Base-by-base conservation (phyloP, 2,797 vertebrate genomes). In the Liasis olivaceus region DNA sequence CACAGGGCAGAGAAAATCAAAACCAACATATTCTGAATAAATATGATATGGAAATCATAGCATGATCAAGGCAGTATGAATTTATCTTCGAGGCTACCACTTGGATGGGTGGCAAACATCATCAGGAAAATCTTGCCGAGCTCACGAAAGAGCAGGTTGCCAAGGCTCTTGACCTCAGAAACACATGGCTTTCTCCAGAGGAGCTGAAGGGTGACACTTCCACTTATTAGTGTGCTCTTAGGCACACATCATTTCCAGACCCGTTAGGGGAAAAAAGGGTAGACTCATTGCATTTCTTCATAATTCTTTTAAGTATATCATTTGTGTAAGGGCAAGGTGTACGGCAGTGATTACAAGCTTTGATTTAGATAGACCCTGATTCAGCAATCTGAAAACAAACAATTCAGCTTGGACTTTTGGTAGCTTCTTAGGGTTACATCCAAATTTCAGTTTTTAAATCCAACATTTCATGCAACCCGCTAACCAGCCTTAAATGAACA, bases 21-120 rank as follows among this genome's bases (percentile, higher is more conserved):
- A 97, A 96, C 42, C 95, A 96, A 95, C 95, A 96, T 96, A 97
- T 93, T 96, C 96, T 97, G 96, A 97, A 97, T 97, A 97, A 97
- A 97, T 96, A 97, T 97, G 97, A 97, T 96, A 97, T 97, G 97
- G 96, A 97, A 97, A 97, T 97, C 86, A 60, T 58, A 12, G 63
- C 93, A 72, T 94, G 93, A 96, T 95, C 94, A 94, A 95, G 85
- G 92, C 94, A 96, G 94, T 88, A 85, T 66, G 93, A 92, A 96
- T 97, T 96, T 95, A 92, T 96, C 96, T 90, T 58, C 87, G 93
- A 96, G 94, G 92, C 90, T 88, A 89, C 81, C 95, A 95, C 58
- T 8, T 69, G 63, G 93, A 89, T 85, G 88, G 90, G 90, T 94
- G n/a, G 1, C 9, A 97, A 95, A 95, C 93, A 94, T 56, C 93